Evolutionary conservation across 2,797 vertebrate species (phyloP), one percentile per base, ranked within the genome.

Genomic region (Limnodromus scolopaceus): DNA sequence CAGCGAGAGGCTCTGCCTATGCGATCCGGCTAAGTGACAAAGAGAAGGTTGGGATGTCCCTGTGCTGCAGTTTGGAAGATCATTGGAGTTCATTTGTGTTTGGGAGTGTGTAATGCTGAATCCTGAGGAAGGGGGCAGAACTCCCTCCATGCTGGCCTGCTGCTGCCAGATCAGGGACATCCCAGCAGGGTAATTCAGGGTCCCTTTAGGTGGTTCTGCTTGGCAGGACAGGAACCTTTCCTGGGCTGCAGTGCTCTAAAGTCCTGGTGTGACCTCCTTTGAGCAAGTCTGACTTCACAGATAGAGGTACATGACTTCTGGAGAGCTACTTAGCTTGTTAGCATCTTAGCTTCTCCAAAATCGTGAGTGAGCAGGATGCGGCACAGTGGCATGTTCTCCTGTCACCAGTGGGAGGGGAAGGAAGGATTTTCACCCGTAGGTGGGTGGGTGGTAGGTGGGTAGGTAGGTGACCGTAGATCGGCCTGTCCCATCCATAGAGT

Each of bases 61-160:
- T 9, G 25, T 51, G 11, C 13, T 75, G 46, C 58, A 13, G 19
- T 53, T 66, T 17, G 25, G 51, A 45, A 87, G 19, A 48, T 13
- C 30, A 11, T 3, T 43, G 32, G 28, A 18, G 39, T 66, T 34
- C 36, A 24, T 28, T 34, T 24, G 7, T 28, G 16, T 43, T 68
- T 27, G 51, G 34, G 9, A 43, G 32, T 51, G 4, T 71, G 25
- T 54, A 54, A 16, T 65, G 13, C 41, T 39, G 43, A 63, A 38
- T 84, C 12, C 27, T 70, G 38, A 36, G 14, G 13, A 61, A 34
- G 9, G 49, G 41, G 25, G 25, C 36, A 64, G 74, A 9, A 86
- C n/a, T 27, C 32, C 4, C 28, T 80, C 9, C 3, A 1, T 2
- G 16, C 17, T 34, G 63, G 10, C 10, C 6, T 1, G 1, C 25